These are phyloP conservation scores for Phenganax subtilis DNA, from an alignment of 92 coral and sea anemone species.

Conservation along the genomic window DNA sequence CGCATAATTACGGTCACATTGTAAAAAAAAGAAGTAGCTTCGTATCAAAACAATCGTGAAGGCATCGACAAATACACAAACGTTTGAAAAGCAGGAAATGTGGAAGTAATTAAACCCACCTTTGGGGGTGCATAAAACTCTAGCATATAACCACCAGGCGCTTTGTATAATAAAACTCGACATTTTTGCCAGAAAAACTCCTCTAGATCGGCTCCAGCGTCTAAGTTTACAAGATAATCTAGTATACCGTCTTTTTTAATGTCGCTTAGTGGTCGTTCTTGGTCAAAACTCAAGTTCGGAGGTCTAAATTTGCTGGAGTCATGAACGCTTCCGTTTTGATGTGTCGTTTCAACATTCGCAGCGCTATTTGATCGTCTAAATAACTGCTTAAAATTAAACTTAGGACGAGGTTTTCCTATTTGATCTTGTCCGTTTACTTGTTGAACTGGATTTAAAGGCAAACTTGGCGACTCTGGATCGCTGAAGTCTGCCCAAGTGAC, in stretches of 20 bases:
- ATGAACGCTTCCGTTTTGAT: conserved; percentile 33
- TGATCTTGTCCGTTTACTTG: conserved; percentile 39
- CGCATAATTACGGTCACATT: too few relatives aligned
- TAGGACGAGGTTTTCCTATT: conserved; percentile 52
- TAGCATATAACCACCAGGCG: conserved; percentile 96
- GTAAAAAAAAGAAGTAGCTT: too few relatives aligned
- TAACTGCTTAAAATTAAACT: conserved; percentile 55
- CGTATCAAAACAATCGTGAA: too few relatives aligned
- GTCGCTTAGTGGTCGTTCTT: conserved; percentile 21
- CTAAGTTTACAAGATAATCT: conserved; percentile 89
- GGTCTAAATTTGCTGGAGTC: neutral
- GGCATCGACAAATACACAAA: neutral
- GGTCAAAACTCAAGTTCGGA: conserved; percentile 18
- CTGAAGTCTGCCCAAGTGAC: conserved; percentile 71
- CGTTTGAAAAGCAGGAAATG: neutral
- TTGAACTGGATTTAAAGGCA: neutral
- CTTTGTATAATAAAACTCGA: conserved; percentile 81
- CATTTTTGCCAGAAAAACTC: conserved; percentile 99
- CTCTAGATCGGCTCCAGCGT: conserved; percentile 86
- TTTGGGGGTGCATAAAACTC: conserved; percentile 97
- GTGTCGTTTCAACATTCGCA: conserved; percentile 43
- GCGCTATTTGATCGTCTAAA: conserved; percentile 70
- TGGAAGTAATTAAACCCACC: conserved; percentile 45
- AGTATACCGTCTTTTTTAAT: conserved; percentile 73
- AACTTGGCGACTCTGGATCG: conserved; percentile 95